Base-by-base conservation (phyloP, 2,888 invertebrate genomes). In the Ennomos erosarius region DNA sequence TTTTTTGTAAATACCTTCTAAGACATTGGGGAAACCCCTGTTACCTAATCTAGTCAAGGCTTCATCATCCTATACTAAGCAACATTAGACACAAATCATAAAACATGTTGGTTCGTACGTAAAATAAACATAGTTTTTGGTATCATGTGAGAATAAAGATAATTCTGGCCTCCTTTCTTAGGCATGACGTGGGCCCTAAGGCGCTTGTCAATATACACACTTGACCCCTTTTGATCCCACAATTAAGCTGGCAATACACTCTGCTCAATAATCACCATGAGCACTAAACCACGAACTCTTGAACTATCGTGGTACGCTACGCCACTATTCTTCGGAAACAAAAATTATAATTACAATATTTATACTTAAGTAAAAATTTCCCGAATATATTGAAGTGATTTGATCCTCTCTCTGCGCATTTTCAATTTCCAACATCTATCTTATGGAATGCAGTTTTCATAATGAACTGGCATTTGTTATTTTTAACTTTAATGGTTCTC, bases 141-240 rank as follows among this genome's bases (percentile, higher is more conserved):
- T 16, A 16, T 45, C 26, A 34, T 44, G 38, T 46, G 42, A 42
- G 39, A 40, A 53, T 26, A 43, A 47, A 39, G 46, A 55, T 59
- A 54, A 45, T 60, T 62, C 53, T 66, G 51, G 59, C 48, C 59
- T 67, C 72, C 72, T 75, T 76, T 78, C 75, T 74, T 74, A 79
- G 81, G 75, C 78, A 88, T 90, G 89, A 90, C 88, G 90, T 85
- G 80, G 81, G 86, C 83, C 88, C 89, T 88, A 85, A 87, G 85
- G 88, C 90, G 86, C 85, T 88, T 87, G 87, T 87, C 90, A 90
- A 88, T 88, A 86, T 87, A 88, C 84, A 90, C 91, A 92, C 86
- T 92, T 92, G 90, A 92, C 91, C 92, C 91, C 92, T 87, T 90
- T 92, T 92, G 92, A 92, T 91, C 92, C 79, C 79, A 87, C 92